Conservation (phyloP, 2,888 invertebrate genomes). For the Tetragonula carbonaria region DNA sequence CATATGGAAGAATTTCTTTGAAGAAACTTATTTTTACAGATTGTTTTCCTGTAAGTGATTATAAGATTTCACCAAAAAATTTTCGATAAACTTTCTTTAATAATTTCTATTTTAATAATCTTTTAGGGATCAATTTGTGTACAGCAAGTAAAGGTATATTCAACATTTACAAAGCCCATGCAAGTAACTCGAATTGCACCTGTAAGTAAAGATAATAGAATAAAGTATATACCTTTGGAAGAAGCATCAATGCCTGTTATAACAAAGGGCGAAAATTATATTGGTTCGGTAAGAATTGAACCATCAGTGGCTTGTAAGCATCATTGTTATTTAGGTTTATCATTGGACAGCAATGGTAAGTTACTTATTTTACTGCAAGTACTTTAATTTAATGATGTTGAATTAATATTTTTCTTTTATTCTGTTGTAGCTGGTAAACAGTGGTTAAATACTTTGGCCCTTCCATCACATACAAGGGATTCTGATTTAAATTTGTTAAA, state of each 20-base stretch:
- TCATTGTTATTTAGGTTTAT: conserved; percentile 91
- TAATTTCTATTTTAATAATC: conserved; percentile 17
- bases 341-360: conserved; percentile 87
- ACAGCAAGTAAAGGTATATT: conserved; percentile 91
- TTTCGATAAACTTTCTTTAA: neutral
- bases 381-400: neutral
- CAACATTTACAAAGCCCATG: conserved; percentile 92
- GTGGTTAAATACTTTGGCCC: conserved; percentile 88
- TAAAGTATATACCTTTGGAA: conserved; percentile 81
- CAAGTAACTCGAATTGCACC: conserved; percentile 88
- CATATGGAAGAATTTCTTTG: conserved; percentile 88
- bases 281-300: conserved; percentile 89
- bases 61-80: neutral
- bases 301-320: conserved; percentile 89
- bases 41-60: conserved; percentile 91
- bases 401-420: neutral
- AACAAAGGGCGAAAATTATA: conserved; percentile 81
- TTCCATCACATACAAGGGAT: conserved; percentile 89
- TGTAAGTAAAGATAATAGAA: conserved; percentile 83
- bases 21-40: conserved; percentile 89
- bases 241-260: conserved; percentile 79
- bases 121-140: conserved; percentile 90
- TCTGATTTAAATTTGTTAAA: conserved; percentile 89
- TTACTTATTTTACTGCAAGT: neutral
- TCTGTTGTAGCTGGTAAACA: conserved; percentile 86